Base-by-base conservation (phyloP, 2,888 invertebrate species). In the Aethes cnicana region DNA sequence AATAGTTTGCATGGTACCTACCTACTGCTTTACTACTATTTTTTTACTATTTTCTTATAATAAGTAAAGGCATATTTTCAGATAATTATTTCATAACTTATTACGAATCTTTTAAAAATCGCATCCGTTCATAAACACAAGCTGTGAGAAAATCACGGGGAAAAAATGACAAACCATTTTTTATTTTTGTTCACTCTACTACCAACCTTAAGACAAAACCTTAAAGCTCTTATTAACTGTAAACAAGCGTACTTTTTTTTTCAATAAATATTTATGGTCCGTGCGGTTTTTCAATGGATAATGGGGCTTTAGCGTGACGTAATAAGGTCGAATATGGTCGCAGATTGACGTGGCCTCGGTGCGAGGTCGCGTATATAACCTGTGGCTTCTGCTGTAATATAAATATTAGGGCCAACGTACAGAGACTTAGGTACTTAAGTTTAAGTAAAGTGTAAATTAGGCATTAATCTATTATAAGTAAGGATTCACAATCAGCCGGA, bases 321-420 rank as follows among this genome's bases (percentile, higher is more conserved):
- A 41, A 62, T 64, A 65, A 64, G 55, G 56, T 48, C 44, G 39
- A 46, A 14, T 32, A 39, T 28, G 43, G 33, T 39, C 42, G 47
- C 53, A 57, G 57, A 55, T 56, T 25, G 47, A 50, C 14, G 18
- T 56, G 67, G 57, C 71, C 70, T 73, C 65, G 64, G 4, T 23
- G 17, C 63, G 69, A 74, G 72, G 73, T 56, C 63, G 61, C n/a
- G 54, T 46, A 54, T 68, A 66, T 64, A 60, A 66, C 58, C 59
- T 61, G 66, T 61, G 58, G 62, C 68, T 62, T 68, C 66, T 65
- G 62, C 63, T 53, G 57, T 48, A 33, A 7, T 25, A 32, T 47
- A 6, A 47, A 36, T 30, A 37, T 23, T 20, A 20, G 2, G 17
- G 16, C 21, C 25, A 5, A 14, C 30, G 32, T 4, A 8, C 17